A percentile compares a stretch with the other conserved stretches of the same genome.
phyloP scores from a whole-genome alignment of 2,888 invertebrate genomes.

The Athalia circularis region DNA sequence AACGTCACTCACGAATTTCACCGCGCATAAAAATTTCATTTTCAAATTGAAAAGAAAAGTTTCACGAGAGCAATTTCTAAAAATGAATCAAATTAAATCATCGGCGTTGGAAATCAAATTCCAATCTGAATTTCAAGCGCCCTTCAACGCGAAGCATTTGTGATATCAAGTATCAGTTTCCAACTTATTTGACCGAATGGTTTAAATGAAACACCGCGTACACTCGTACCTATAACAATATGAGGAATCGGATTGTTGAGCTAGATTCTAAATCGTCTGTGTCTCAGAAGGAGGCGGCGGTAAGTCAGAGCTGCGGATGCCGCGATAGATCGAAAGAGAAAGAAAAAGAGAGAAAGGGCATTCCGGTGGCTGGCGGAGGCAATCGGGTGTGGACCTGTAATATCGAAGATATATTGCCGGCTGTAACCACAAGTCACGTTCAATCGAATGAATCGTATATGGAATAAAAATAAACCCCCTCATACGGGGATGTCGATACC shows the following conservation, averaged over 20 bases:
- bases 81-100: too few relatives aligned
- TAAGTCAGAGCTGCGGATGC: background rate
- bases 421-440: constrained; percentile 70
- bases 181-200: background rate
- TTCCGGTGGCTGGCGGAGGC: constrained; percentile 1
- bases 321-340: background rate
- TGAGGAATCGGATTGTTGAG: constrained; percentile 7
- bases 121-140: too few relatives aligned
- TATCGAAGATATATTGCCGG: constrained; percentile 67
- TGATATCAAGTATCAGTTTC: too few relatives aligned
- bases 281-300: constrained; percentile 16
- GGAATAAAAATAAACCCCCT: constrained; percentile 68
- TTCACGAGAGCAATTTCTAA: too few relatives aligned
- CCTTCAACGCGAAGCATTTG: too few relatives aligned
- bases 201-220: background rate
- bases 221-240: constrained; percentile 19
- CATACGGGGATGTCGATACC: constrained; percentile 13
- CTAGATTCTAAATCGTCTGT: constrained; percentile 38
- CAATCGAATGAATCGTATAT: constrained; percentile 69
- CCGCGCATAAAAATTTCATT: too few relatives aligned
- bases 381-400: constrained; percentile 64
- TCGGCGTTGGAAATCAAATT: too few relatives aligned
- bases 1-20: too few relatives aligned
- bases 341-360: constrained; percentile 8
- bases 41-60: too few relatives aligned